phyloP scores from a whole-genome alignment of 2,113 vertebrate genomes.

The Passer montanus region DNA sequence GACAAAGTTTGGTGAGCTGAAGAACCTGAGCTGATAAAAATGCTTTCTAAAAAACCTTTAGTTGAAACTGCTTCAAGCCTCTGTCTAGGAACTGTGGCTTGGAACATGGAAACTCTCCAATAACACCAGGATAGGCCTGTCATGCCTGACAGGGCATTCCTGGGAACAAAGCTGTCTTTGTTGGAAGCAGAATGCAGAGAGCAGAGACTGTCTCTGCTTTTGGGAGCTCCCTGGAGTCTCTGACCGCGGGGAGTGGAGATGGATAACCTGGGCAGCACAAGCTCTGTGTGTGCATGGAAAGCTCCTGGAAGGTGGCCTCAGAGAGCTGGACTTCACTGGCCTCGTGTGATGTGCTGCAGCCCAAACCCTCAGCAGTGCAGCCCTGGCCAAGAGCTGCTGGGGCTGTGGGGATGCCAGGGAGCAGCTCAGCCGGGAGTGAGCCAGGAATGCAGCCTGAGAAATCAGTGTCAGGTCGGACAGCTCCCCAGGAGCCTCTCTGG shows the following conservation, averaged over 20 bases:
- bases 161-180: constrained; percentile 72
- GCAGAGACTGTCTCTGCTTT: constrained; percentile 40
- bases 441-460: neutral
- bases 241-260: neutral
- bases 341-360: fast-evolving
- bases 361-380: fast-evolving
- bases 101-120: constrained; percentile 39
- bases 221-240: constrained; percentile 47
- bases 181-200: constrained; percentile 14
- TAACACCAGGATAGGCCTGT: constrained; percentile 22
- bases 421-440: neutral
- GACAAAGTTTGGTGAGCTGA: neutral
- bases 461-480: fast-evolving
- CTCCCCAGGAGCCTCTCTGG: neutral
- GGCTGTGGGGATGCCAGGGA: neutral
- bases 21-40: neutral
- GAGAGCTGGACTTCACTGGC: fast-evolving
- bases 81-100: constrained; percentile 42
- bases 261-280: neutral
- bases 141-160: constrained; percentile 37
- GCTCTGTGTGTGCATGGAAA: neutral
- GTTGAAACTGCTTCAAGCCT: neutral
- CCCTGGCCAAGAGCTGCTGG: fast-evolving
- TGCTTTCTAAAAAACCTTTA: neutral
- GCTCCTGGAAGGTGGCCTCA: neutral